phyloP scores from a whole-genome alignment of 2,888 invertebrate genomes.

The Agonopterix arenella region DNA sequence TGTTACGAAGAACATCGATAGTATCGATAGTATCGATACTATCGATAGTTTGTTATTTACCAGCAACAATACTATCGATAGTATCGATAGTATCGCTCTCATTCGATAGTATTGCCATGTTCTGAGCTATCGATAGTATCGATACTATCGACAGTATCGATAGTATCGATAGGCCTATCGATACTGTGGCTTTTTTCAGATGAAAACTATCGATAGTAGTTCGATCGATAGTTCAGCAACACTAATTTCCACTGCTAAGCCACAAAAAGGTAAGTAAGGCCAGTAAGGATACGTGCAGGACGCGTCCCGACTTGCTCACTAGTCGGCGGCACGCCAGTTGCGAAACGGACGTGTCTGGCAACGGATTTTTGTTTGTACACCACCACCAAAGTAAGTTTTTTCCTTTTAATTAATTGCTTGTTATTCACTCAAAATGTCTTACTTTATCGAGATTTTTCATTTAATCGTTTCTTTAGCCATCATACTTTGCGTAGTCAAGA shows the following conservation, averaged over 20 bases:
- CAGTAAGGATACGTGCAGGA: background rate
- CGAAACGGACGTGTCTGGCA: background rate
- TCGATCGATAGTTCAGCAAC: no score
- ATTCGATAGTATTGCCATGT: no score
- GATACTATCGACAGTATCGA: no score
- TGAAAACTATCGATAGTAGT: no score
- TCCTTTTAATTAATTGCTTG: background rate
- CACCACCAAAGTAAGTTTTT: background rate
- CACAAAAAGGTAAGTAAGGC: background rate
- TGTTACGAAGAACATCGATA: background rate
- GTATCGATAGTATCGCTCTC: no score
- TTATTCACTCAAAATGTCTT: background rate
- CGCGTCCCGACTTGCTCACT: background rate
- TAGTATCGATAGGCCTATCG: no score
- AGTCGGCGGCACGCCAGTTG: background rate
- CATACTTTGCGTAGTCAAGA: background rate
- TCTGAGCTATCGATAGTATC: no score
- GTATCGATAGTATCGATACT: background rate
- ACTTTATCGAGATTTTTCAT: background rate
- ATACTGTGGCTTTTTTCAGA: no score
- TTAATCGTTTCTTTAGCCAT: background rate
- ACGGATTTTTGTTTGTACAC: no score
- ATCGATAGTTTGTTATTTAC: no score
- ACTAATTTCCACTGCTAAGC: background rate
- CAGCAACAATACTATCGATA: no score